Evolutionary conservation across 2,797 vertebrate species (phyloP).

Genomic region (Huso huso): DNA sequence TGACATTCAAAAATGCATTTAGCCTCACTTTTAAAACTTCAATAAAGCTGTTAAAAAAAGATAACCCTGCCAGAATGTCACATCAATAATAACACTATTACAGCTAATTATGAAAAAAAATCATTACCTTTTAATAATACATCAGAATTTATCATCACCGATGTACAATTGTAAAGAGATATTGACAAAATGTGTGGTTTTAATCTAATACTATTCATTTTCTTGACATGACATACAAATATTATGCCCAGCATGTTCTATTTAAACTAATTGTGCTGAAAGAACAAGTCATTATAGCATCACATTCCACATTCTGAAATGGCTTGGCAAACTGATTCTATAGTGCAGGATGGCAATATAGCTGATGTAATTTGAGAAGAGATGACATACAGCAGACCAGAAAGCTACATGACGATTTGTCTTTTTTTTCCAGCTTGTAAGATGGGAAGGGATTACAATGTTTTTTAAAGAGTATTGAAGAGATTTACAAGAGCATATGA

Average conservation of each 20-base stretch:
- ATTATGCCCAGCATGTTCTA: too few species aligned
- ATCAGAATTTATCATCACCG: too few species aligned
- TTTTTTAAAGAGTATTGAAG: not conserved
- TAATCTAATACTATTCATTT: too few species aligned
- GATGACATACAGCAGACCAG: constrained; percentile 4
- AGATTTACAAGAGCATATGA: too few species aligned
- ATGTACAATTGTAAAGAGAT: too few species aligned
- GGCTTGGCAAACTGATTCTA: not conserved
- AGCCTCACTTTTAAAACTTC: not conserved
- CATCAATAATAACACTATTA: not conserved
- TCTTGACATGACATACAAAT: too few species aligned
- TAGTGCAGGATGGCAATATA: too few species aligned
- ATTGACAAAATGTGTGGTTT: too few species aligned
- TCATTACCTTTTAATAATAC: too few species aligned
- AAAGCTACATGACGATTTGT: not conserved
- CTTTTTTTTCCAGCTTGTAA: not conserved
- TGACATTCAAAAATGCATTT: not conserved
- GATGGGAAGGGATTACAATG: not conserved
- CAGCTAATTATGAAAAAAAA: not conserved
- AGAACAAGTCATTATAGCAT: not conserved
- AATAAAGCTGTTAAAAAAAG: not conserved
- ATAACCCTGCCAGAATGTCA: not conserved
- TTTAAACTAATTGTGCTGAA: not conserved
- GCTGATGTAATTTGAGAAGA: not conserved
- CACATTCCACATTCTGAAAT: not conserved